A percentile compares a stretch with the other conserved stretches of the same genome.
phyloP scores from a whole-genome alignment of 2,888 invertebrate genomes.

The Tetragonula carbonaria region DNA sequence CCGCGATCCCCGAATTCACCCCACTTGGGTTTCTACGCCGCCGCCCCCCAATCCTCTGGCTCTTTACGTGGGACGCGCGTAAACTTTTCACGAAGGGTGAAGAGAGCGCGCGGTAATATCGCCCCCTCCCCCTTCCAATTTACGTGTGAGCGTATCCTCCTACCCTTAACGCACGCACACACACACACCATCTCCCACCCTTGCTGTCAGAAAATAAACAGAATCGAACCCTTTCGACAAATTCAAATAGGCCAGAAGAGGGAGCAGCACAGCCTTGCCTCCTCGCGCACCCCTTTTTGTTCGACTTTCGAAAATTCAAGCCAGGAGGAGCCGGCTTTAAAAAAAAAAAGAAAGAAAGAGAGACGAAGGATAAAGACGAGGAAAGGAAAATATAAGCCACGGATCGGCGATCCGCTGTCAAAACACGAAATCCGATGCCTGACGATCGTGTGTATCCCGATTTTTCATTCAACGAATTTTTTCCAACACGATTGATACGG shows the following conservation, averaged over 20 bases:
- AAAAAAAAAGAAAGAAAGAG: conserved; percentile 37
- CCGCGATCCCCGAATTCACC: conserved; percentile 43
- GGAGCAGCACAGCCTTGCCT: conserved; percentile 41
- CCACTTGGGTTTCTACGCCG: conserved; percentile 40
- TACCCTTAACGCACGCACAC: conserved; percentile 14
- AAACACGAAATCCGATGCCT: conserved; percentile 82
- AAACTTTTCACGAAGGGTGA: conserved; percentile 68
- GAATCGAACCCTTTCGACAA: conserved; percentile 81
- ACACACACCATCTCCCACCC: conserved; percentile 39
- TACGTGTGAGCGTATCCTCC: conserved; percentile 62
- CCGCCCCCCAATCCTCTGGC: conserved; percentile 37
- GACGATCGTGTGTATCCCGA: conserved; percentile 59
- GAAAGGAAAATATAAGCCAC: conserved; percentile 61
- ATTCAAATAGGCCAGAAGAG: conserved; percentile 76
- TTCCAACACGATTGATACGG: conserved; percentile 28
- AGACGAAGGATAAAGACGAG: conserved; percentile 11
- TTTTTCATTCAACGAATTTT: conserved; percentile 71
- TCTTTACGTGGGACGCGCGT: conserved; percentile 61
- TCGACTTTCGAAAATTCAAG: conserved; percentile 59
- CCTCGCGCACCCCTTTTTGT: conserved; percentile 62
- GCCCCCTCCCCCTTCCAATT: conserved; percentile 31
- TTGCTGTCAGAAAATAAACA: conserved; percentile 78
- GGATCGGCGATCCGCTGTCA: conserved; percentile 82
- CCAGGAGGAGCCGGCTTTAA: background rate
- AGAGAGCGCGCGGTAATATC: conserved; percentile 67